A percentile compares a stretch with the other conserved stretches of the same genome.
Evolutionary conservation across 2,113 vertebrate species (phyloP).

Genomic region (Anas platyrhynchos): DNA sequence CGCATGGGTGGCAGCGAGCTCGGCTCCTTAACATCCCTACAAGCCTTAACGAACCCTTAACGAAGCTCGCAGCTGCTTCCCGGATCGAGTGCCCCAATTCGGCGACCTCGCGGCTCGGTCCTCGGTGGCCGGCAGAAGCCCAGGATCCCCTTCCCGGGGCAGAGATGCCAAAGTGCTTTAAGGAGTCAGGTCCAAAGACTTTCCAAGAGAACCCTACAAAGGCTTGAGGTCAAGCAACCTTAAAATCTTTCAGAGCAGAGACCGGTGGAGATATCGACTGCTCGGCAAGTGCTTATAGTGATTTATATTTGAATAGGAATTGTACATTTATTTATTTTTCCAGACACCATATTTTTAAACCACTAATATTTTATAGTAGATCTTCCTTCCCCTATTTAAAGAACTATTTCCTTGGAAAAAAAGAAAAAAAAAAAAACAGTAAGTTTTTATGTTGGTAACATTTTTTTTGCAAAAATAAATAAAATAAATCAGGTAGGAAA

Average conservation of each 20-base stretch:
- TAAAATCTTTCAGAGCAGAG: constrained; percentile 6
- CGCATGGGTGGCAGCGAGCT: not conserved
- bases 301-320: constrained; percentile 58
- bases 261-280: not conserved
- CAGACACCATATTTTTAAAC: constrained; percentile 68
- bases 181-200: constrained; percentile 57
- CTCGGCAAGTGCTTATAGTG: constrained; percentile 56
- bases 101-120: too few relatives aligned
- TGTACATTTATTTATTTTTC: constrained; percentile 74
- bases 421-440: not conserved
- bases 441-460: constrained; percentile 32
- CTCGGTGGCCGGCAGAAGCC: not conserved
- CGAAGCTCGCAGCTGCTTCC: accelerated
- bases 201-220: not conserved
- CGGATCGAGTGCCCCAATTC: not conserved
- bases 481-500: constrained; percentile 40
- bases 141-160: not conserved
- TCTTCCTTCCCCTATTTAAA: constrained; percentile 66
- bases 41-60: not conserved
- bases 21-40: not conserved
- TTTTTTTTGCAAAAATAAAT: not conserved
- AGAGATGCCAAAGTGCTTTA: constrained; percentile 62
- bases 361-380: constrained; percentile 66
- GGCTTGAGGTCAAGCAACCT: constrained; percentile 20
- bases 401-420: constrained; percentile 26